Percentiles rank a stretch among this genome's conserved stretches.
phyloP scores from a whole-genome alignment of 2,888 invertebrate species.

The Gastracanthus pulcherrimus region DNA sequence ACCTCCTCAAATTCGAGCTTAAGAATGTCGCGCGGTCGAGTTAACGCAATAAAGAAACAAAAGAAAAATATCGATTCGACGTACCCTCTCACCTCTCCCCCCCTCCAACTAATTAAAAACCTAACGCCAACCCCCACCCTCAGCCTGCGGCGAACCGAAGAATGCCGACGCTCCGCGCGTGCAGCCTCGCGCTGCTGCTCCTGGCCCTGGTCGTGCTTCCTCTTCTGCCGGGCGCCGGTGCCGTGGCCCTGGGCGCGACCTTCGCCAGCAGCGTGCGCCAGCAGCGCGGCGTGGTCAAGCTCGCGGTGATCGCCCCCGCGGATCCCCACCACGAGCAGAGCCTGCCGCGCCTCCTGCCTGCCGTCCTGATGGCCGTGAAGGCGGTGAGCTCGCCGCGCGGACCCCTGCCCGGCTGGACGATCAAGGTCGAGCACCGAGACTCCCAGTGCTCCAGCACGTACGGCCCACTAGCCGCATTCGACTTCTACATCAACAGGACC shows the following conservation, averaged over 20 bases:
- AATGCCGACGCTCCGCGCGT: no score
- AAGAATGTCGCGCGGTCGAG: no score
- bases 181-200: constrained; percentile 11
- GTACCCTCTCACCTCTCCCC: no score
- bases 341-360: constrained; percentile 84
- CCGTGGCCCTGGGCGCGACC: not conserved
- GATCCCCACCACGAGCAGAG: constrained; percentile 83
- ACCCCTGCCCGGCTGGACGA: constrained; percentile 84
- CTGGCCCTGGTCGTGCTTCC: constrained; percentile 10
- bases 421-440: constrained; percentile 85
- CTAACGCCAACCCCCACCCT: no score
- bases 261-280: not conserved
- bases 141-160: no score
- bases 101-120: no score
- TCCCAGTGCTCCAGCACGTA: constrained; percentile 87
- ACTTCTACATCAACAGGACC: constrained; percentile 84
- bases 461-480: constrained; percentile 89
- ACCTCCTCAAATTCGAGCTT: no score
- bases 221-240: not conserved
- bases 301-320: constrained; percentile 83
- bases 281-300: constrained; percentile 78
- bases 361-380: constrained; percentile 84
- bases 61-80: no score
- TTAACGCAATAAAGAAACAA: no score
- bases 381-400: constrained; percentile 81